Evolutionary conservation across 2,797 vertebrate genomes (phyloP).

Genomic region (Leptoclinus maculatus): DNA sequence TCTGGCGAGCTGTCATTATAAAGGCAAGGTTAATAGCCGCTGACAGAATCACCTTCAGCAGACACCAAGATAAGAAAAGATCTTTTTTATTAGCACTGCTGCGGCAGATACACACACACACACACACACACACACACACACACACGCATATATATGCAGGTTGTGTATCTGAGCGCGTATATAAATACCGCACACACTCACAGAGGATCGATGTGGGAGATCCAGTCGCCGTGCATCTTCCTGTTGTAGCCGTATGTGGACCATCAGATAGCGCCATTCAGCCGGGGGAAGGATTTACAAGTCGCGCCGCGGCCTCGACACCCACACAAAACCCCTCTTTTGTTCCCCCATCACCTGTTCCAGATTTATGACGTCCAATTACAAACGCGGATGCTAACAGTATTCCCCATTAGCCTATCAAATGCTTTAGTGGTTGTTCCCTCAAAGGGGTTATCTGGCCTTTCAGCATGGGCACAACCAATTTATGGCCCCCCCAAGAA

Average conservation of each 20-base stretch:
- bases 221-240: slow-evolving; percentile 83
- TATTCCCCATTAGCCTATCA: slow-evolving; percentile 91
- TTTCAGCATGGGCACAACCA: slow-evolving; percentile 80
- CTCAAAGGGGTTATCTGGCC: slow-evolving; percentile 84
- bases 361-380: slow-evolving; percentile 94
- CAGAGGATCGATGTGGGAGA: slow-evolving; percentile 85
- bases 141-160: accelerated
- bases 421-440: slow-evolving; percentile 85
- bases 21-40: slow-evolving; percentile 93
- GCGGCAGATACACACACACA: slow-evolving; percentile 25
- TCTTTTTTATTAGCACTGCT: slow-evolving; percentile 64
- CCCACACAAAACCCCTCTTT: slow-evolving; percentile 87
- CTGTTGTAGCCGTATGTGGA: slow-evolving; percentile 84
- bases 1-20: slow-evolving; percentile 91
- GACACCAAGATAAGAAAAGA: slow-evolving; percentile 90
- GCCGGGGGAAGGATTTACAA: slow-evolving; percentile 89
- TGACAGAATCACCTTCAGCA: slow-evolving; percentile 91
- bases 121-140: slow-evolving; percentile 27
- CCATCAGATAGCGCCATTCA: slow-evolving; percentile 91
- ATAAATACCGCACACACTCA: slow-evolving; percentile 30
- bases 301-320: slow-evolving; percentile 81
- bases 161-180: slow-evolving; percentile 18
- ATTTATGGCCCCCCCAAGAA: slow-evolving; percentile 71
- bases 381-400: slow-evolving; percentile 85
- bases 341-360: slow-evolving; percentile 85